Percentiles rank a stretch among this genome's conserved stretches.
phyloP scores from a whole-genome alignment of 2,888 invertebrate species.

The Plebejus anna region DNA sequence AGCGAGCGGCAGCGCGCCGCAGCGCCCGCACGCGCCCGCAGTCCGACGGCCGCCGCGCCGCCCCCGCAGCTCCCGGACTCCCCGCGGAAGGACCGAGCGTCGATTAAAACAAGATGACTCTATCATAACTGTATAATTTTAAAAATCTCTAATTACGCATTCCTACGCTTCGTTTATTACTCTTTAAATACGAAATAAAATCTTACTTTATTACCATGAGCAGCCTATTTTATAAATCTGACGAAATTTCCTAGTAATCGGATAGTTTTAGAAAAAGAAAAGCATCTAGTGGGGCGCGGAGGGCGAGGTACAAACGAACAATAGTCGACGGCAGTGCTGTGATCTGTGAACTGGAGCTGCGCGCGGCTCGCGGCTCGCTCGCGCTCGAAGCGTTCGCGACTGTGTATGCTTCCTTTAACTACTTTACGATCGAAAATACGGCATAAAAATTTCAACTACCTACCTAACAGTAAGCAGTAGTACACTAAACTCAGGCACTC shows the following conservation, averaged over 20 bases:
- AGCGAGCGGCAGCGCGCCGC: slow-evolving; percentile 43
- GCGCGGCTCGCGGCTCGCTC: slow-evolving; percentile 29
- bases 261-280: slow-evolving; percentile 73
- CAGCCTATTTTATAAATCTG: slow-evolving; percentile 78
- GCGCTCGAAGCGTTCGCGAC: slow-evolving; percentile 61
- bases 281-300: slow-evolving; percentile 56
- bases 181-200: slow-evolving; percentile 79
- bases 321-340: slow-evolving; percentile 49
- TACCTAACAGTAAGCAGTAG: slow-evolving; percentile 80
- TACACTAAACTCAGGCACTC: slow-evolving; percentile 77
- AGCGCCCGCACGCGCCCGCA: slow-evolving; percentile 31
- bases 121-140: slow-evolving; percentile 80
- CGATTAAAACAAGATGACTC: slow-evolving; percentile 67
- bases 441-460: slow-evolving; percentile 78
- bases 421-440: slow-evolving; percentile 76
- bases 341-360: slow-evolving; percentile 28
- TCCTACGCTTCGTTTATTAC: slow-evolving; percentile 79
- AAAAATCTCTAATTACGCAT: slow-evolving; percentile 80
- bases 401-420: slow-evolving; percentile 71
- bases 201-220: slow-evolving; percentile 78
- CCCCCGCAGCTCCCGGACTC: slow-evolving; percentile 33
- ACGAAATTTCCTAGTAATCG: slow-evolving; percentile 74
- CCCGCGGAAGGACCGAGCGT: slow-evolving; percentile 51
- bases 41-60: slow-evolving; percentile 33
- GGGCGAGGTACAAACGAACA: slow-evolving; percentile 34